phyloP scores from a whole-genome alignment of 1,140 invertebrate species.

The Manduca sexta region DNA sequence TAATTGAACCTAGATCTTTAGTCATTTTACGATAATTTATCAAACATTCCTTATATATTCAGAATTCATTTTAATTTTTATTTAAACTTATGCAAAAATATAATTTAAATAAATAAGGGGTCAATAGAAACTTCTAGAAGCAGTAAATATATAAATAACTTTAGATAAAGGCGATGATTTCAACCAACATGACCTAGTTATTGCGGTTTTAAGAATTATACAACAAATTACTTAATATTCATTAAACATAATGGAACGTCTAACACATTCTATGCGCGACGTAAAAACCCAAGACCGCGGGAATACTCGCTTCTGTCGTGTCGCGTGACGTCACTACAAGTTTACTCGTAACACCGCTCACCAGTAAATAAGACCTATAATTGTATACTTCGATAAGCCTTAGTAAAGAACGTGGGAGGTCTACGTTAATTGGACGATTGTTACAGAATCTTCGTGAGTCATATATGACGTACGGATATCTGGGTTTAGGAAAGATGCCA shows the following conservation, averaged over 20 bases:
- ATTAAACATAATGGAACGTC: constrained; percentile 14
- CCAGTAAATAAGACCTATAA: constrained; percentile 3
- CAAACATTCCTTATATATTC: too few relatives aligned
- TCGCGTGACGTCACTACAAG: constrained; percentile 8
- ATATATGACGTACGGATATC: constrained; percentile 4
- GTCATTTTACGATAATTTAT: too few relatives aligned
- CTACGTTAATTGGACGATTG: neutral
- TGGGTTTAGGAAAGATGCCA: neutral
- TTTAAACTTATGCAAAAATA: too few relatives aligned
- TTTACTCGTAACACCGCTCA: constrained; percentile 3
- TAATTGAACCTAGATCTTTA: too few relatives aligned
- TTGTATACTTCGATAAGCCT: neutral
- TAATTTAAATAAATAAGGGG: too few relatives aligned
- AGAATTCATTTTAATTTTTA: too few relatives aligned
- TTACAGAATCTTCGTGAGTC: constrained; percentile 1
- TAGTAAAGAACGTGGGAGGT: neutral
- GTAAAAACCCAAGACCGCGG: constrained; percentile 33
- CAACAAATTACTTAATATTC: neutral
- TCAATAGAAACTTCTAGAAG: too few relatives aligned
- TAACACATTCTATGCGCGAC: constrained; percentile 17
- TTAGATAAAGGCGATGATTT: too few relatives aligned
- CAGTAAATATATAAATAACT: too few relatives aligned
- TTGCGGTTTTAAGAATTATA: neutral
- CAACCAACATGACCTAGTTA: neutral
- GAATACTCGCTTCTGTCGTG: constrained; percentile 7